phyloP scores from a whole-genome alignment of 2,797 vertebrate species.

The Myoxocephalus aenaeus region DNA sequence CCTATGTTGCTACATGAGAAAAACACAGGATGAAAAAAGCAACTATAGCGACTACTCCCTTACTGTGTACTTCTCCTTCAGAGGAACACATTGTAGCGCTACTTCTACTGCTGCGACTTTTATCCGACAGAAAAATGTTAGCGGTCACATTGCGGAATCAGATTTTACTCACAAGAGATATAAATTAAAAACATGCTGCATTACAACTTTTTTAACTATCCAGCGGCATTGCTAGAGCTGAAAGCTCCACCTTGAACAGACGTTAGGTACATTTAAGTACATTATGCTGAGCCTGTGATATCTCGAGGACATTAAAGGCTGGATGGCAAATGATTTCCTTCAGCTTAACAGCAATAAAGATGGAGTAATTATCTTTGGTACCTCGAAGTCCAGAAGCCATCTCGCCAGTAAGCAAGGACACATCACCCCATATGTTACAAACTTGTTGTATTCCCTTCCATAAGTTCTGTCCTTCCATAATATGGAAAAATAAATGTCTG shows the following conservation, averaged over 20 bases:
- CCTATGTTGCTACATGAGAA: neutral
- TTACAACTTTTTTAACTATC: neutral
- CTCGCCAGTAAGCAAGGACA: neutral
- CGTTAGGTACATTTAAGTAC: neutral
- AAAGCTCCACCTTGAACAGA: neutral
- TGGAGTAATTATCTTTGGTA: neutral
- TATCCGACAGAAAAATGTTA: neutral
- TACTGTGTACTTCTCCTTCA: neutral
- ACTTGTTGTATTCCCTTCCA: neutral
- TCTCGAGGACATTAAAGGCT: neutral
- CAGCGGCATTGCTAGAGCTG: neutral
- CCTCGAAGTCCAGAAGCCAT: neutral
- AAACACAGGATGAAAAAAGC: too few species aligned
- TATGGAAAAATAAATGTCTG: neutral
- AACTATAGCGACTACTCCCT: neutral
- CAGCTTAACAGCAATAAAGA: neutral
- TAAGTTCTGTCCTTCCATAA: neutral
- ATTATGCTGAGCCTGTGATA: neutral
- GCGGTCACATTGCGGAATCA: neutral
- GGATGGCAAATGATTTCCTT: neutral
- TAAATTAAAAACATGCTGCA: neutral
- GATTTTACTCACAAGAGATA: neutral
- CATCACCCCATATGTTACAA: neutral
- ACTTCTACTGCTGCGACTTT: neutral
- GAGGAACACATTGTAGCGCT: neutral